Percentiles rank a stretch among this genome's conserved stretches.
Conservation (phyloP, 1,140 invertebrate genomes). For the Phocides pigmalion region DNA sequence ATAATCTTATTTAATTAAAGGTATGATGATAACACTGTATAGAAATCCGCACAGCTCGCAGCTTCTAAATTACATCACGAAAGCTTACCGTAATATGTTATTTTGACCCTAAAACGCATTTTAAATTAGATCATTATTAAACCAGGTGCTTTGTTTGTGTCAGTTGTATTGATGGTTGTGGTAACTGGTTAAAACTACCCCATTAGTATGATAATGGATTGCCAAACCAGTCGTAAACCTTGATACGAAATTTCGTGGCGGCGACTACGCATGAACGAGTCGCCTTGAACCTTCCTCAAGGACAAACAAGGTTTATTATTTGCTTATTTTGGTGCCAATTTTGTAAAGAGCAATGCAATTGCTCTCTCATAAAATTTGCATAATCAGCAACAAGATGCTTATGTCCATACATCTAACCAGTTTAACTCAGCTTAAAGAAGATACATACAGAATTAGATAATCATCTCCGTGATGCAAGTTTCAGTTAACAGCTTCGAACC, state of each 20-base stretch:
- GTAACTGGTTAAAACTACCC: slow-evolving; percentile 62
- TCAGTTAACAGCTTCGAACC: background rate
- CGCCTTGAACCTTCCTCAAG: slow-evolving; percentile 62
- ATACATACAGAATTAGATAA: slow-evolving; percentile 3
- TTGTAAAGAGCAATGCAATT: slow-evolving; percentile 12
- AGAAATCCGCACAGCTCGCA: too few species aligned
- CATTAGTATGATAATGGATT: slow-evolving; percentile 72
- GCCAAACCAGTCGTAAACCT: slow-evolving; percentile 56
- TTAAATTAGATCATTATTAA: slow-evolving; percentile 19
- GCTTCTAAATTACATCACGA: too few species aligned
- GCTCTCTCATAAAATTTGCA: slow-evolving; percentile 11
- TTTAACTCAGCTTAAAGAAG: background rate
- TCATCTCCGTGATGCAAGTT: background rate
- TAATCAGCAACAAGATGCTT: slow-evolving; percentile 8
- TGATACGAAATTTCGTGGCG: slow-evolving; percentile 56
- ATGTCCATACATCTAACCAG: background rate
- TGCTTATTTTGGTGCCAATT: slow-evolving; percentile 22
- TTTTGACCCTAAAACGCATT: background rate
- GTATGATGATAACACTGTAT: too few species aligned
- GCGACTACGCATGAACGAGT: slow-evolving; percentile 47
- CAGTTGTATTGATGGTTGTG: slow-evolving; percentile 37
- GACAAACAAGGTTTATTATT: slow-evolving; percentile 51
- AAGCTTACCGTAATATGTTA: background rate
- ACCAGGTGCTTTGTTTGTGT: slow-evolving; percentile 42
- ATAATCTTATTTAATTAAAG: too few species aligned